These are phyloP conservation scores for Gymnocypris eckloni DNA, from an alignment of 2,797 vertebrate species.

Conservation along the genomic window DNA sequence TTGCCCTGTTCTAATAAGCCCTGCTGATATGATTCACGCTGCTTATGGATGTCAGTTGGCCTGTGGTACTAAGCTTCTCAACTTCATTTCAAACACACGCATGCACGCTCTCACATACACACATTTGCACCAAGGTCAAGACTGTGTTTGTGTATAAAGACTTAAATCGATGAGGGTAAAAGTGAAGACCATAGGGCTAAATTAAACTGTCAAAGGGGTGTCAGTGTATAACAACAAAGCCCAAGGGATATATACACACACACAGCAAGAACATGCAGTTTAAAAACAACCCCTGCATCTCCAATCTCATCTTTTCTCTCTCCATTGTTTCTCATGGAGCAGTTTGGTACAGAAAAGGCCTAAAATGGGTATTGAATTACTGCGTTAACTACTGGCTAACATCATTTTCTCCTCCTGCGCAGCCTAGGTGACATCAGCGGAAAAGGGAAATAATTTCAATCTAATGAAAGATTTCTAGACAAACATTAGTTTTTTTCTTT, in stretches of 20 bases:
- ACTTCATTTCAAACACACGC: conserved; percentile 26
- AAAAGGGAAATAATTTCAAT: conserved; percentile 3
- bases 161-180: conserved; percentile 9
- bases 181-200: conserved; percentile 3
- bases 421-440: not conserved
- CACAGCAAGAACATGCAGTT: not conserved
- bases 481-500: not conserved
- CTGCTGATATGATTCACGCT: conserved; percentile 86
- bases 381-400: not conserved
- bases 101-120: not conserved
- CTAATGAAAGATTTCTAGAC: not conserved
- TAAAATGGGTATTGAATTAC: conserved; percentile 7
- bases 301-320: not conserved
- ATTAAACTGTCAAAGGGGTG: conserved; percentile 22
- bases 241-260: conserved; percentile 6
- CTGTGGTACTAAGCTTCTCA: conserved; percentile 55
- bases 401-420: not conserved
- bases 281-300: not conserved
- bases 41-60: conserved; percentile 78
- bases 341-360: not conserved
- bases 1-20: conserved; percentile 80
- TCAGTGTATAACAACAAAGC: not conserved
- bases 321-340: not conserved
- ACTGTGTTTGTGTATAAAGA: conserved; percentile 15
- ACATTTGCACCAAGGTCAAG: conserved; percentile 27